Base-by-base conservation (phyloP, 1,140 invertebrate genomes). In the Chironomus striatipennis region DNA sequence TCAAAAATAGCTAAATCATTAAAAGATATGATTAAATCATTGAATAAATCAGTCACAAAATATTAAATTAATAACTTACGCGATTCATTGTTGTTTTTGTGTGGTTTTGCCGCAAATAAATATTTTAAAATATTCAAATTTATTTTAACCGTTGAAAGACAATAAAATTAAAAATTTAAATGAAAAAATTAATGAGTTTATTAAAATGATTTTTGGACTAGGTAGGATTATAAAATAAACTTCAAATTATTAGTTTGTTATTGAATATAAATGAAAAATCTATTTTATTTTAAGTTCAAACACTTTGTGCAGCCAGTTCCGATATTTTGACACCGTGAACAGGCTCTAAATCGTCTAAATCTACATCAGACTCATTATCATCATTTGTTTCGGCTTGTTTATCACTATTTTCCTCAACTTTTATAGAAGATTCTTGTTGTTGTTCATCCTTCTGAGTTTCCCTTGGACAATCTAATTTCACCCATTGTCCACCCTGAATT, bases 401-500 rank as follows among this genome's bases (percentile, higher is more conserved):
- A 73, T 84, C 82, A 75, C 80, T 75, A 47, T 80, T 77, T 77
- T 81, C 77, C 47, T 77, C 73, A 12, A 79, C 77, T 75, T 80
- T 78, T 21, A 79, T 75, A 7, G 9, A 12, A 57, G 4, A 17
- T 64, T 67, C 76, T 34, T 21, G 21, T 4, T 64, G 73, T 73
- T 42, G 34, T 17, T 74, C 24, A 73, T 65, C 20, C n/a, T 47
- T 75, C 74, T 47, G 42, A 42, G 76, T 74, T 73, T 79, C 57
- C 76, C 85, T 83, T 3, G 89, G 87, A 77, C 92, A 87, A 78
- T 92, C 88, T 9, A 96, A 80, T 77, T 89, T 89, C 2, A 85
- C 79, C 97, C 97, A 99, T 73, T 88, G 88, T 18, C 90, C 89
- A 2, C 90, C 85, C 78, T 95, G 93, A 0, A 87, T 89, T 85